Evolutionary conservation across 2,113 vertebrate genomes (phyloP), one percentile per base, ranked within the genome.

Genomic region (Otolemur garnettii): DNA sequence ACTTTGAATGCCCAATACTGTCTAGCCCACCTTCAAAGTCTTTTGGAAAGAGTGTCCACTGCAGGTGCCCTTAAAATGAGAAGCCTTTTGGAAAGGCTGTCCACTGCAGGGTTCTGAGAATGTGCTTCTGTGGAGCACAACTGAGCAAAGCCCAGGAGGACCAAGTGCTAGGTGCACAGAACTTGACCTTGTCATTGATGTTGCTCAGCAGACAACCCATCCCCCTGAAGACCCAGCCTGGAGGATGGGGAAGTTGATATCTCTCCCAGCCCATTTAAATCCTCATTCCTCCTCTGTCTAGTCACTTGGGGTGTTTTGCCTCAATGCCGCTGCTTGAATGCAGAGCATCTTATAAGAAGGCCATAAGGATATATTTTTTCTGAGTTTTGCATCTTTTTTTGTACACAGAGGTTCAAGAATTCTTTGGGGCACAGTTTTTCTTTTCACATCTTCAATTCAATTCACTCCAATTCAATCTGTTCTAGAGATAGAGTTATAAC

Each of bases 401-500:
- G 74, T 77, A 66, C 57, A 11, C 0, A 2, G 38, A 66, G 21
- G 4, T 30, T 82, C 55, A 68, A 35, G 74, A 85, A 89, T 7
- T 64, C 84, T 87, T 86, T n/a, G 14, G 62, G 77, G 53, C 10
- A 2, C 33, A 0, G 3, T 33, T 93, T 80, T 59, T 11, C 21
- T 84, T 95, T 88, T 94, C 64, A 75, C 45, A 12, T 92, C 77
- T 78, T 85, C 71, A 66, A 68, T 38, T 79, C 90, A 57, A 3
- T 18, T 38, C 38, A 5, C 57, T 21, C 38, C 21, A 14, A 53
- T 62, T 74, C 66, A 30, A 10, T 93, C 42, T 68, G 18, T 57
- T 57, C 0, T 0, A 35, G 92, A 82, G 75, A 83, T 17, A 62
- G 19, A 71, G 77, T 72, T 77, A 17, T 38, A 60, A 50, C 60